phyloP scores from a whole-genome alignment of 2,888 invertebrate genomes.

The Ectemnius continuus region DNA sequence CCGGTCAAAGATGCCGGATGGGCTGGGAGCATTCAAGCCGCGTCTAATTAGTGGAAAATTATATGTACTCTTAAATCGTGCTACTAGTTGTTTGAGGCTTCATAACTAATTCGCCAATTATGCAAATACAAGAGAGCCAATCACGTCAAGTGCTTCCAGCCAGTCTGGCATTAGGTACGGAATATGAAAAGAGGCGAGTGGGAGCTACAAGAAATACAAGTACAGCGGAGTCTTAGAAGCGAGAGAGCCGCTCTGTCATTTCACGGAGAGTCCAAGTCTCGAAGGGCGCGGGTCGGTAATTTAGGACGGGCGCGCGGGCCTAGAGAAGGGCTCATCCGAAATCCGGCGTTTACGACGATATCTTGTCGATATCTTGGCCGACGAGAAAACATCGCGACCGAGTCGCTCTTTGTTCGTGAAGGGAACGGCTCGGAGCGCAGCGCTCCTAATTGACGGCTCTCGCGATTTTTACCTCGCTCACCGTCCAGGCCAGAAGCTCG shows the following conservation, averaged over 20 bases:
- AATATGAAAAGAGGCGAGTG: too few relatives aligned
- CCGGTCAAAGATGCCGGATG: not conserved
- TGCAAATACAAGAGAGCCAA: too few relatives aligned
- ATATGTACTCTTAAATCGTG: too few relatives aligned
- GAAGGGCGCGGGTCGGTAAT: constrained; percentile 22
- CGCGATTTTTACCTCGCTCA: constrained; percentile 70
- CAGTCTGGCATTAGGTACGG: too few relatives aligned
- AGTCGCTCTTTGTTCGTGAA: constrained; percentile 59
- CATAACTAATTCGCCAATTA: too few relatives aligned
- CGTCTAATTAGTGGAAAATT: too few relatives aligned
- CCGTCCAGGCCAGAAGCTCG: constrained; percentile 66
- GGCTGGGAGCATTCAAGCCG: too few relatives aligned
- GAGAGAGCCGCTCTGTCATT: constrained; percentile 23
- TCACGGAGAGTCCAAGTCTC: constrained; percentile 5
- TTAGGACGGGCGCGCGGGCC: constrained; percentile 22
- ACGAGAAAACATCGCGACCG: constrained; percentile 38
- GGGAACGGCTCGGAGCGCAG: constrained; percentile 42
- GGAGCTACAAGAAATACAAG: too few relatives aligned
- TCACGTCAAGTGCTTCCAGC: too few relatives aligned
- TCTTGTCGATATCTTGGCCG: constrained; percentile 38
- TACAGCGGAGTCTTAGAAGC: too few relatives aligned
- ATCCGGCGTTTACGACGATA: constrained; percentile 41
- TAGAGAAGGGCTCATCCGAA: constrained; percentile 32
- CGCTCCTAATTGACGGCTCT: constrained; percentile 75
- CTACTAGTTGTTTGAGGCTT: too few relatives aligned